Evolutionary conservation across 2,797 vertebrate genomes (phyloP).

Genomic region (Dicrostonyx torquatus): DNA sequence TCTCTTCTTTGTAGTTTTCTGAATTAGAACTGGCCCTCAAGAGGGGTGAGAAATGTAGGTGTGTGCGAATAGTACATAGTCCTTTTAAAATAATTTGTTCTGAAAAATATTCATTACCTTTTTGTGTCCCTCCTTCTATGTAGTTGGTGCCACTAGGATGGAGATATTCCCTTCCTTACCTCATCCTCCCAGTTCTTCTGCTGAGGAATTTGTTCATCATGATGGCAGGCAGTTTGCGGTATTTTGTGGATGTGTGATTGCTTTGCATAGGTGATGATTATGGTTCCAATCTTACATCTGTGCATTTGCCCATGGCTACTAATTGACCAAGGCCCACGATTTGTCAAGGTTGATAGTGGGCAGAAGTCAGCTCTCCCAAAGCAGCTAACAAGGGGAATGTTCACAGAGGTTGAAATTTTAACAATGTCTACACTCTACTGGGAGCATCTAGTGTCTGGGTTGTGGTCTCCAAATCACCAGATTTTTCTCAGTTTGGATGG

Average conservation of each 20-base stretch:
- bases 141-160: slow-evolving; percentile 86
- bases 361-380: not conserved
- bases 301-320: slow-evolving; percentile 91
- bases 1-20: not conserved
- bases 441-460: not conserved
- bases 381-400: slow-evolving; percentile 62
- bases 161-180: not conserved
- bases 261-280: slow-evolving; percentile 92
- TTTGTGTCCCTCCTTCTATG: not conserved
- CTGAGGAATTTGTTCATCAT: slow-evolving; percentile 93
- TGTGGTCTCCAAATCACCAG: not conserved
- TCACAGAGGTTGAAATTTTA: not conserved
- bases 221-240: slow-evolving; percentile 87
- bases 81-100: not conserved
- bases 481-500: not conserved
- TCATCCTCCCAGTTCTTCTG: slow-evolving; percentile 62
- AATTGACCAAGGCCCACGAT: slow-evolving; percentile 91
- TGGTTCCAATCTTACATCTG: slow-evolving; percentile 90
- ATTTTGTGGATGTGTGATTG: slow-evolving; percentile 91
- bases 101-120: not conserved
- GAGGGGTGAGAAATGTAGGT: not conserved
- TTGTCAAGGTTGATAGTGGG: slow-evolving; percentile 90
- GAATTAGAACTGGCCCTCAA: not conserved
- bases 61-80: not conserved
- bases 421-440: no score